These are phyloP conservation scores for Eurosta solidaginis DNA, from an alignment of 1,140 invertebrate genomes.

Conservation along the genomic window DNA sequence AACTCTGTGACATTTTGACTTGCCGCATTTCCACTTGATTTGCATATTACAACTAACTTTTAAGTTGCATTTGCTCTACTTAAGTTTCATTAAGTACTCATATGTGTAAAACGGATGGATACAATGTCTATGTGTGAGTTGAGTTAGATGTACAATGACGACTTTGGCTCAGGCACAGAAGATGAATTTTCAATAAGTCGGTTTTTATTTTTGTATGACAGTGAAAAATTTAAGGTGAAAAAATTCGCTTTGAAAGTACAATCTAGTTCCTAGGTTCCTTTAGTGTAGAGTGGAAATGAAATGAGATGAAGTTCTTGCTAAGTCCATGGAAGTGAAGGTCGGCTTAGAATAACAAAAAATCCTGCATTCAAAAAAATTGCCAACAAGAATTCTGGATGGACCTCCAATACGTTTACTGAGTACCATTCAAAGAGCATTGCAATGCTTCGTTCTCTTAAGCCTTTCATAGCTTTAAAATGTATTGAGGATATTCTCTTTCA, in stretches of 20 bases:
- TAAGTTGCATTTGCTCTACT: too few relatives aligned
- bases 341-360: too few relatives aligned
- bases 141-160: neutral
- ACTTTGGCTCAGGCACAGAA: neutral
- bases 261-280: neutral
- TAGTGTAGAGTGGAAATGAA: neutral
- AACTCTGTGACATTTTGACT: slow-evolving; percentile 19
- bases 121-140: neutral
- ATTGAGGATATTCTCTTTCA: too few relatives aligned
- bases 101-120: neutral
- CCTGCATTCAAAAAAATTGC: too few relatives aligned
- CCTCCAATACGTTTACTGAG: too few relatives aligned
- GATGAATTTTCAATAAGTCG: neutral
- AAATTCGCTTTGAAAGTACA: neutral
- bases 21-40: slow-evolving; percentile 26
- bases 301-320: neutral
- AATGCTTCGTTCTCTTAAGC: too few relatives aligned
- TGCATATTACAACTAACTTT: slow-evolving; percentile 4
- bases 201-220: neutral
- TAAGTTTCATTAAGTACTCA: neutral
- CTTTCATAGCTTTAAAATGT: too few relatives aligned
- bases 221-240: slow-evolving; percentile 5
- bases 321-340: too few relatives aligned
- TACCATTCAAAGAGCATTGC: too few relatives aligned
- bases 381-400: too few relatives aligned